Base-by-base conservation (phyloP, 2,888 invertebrate species). In the Formica aserva region DNA sequence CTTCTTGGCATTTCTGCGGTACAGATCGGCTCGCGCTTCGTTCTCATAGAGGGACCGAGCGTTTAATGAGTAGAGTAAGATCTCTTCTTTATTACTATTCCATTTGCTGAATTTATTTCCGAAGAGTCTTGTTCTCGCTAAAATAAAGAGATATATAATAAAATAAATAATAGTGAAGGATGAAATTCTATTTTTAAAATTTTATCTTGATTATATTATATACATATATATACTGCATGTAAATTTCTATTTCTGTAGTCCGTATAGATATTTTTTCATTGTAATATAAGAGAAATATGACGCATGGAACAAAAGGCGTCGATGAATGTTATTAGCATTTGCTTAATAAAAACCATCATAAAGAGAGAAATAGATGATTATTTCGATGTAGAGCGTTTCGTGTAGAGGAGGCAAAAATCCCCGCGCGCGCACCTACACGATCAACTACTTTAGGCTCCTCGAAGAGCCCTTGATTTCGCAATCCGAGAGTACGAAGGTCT, bases 401-500 rank as follows among this genome's bases (percentile, higher is more conserved):
- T 41, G 15, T 41, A 63, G 15, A 55, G n/a, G 67, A 22, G 38
- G 55, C 55, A 65, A 62, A 75, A 85, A 78, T 52, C 67, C 78
- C 78, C 82, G 78, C 55, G 62, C 72, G 45, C 66, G 57, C 72
- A 67, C 60, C 76, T 76, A 75, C 41, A 57, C 71, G 52, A 6
- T 76, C 83, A 55, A 62, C 83, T 78, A 80, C 86, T 88, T 74
- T 88, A 87, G 84, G 74, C 85, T 88, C 76, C 87, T 89, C 90
- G 86, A 90, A 92, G 92, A 90, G 90, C 91, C 91, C 93, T 94
- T 93, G 94, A 94, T 94, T 93, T 93, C 91, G 91, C 92, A 92
- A 93, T 92, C 92, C 92, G 93, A 52, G 52, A 52, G 52, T 89
- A 92, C 84, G 88, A 92, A 91, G 91, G 91, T 91, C 92, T 90